Base-by-base conservation (phyloP, 2,113 vertebrate genomes). In the Athene noctua region DNA sequence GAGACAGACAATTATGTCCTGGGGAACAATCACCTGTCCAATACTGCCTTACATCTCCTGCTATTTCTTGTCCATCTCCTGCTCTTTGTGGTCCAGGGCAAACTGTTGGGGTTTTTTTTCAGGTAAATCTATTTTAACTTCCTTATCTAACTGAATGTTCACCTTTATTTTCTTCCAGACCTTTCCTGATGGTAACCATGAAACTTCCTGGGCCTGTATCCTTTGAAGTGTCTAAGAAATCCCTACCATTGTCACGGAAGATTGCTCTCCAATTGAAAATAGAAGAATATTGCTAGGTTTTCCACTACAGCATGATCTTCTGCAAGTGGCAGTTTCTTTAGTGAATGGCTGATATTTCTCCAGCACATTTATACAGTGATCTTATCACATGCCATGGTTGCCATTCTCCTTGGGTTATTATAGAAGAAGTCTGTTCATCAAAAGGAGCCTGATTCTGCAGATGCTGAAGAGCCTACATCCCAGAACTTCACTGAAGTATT, bases 361-460 rank as follows among this genome's bases (percentile, higher is more conserved):
- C 36, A 65, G 46, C 30, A 80, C 38, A 14, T 61, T 77, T 78
- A 63, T 23, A 78, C n/a, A 65, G 25, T 7, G 11, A 42, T 11
- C 7, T 54, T 42, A 57, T 2, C 0, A 2, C 14, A 42, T 6
- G 10, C 5, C 27, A 40, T 40, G 4, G 10, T 57, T 84, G 23
- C 13, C 4, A 7, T 67, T 65, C 73, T 38, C 49, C 82, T 49
- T 36, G 46, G 20, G 47, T 85, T 79, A 27, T 51, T 77, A 29
- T 1, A 77, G 34, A 32, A 77, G 34, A 32, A 10, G 10, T 9
- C 17, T 88, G 0, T 44, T 80, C 2, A 5, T 47, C 40, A 23
- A 57, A 84, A 75, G 58, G 38, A 91, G 11, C 22, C 18, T 57
- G 38, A 57, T 36, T 46, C 47, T 79, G 40, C n/a, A 52, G 72